Conservation (phyloP, 1,140 invertebrate genomes). For the Contarinia nasturtii region DNA sequence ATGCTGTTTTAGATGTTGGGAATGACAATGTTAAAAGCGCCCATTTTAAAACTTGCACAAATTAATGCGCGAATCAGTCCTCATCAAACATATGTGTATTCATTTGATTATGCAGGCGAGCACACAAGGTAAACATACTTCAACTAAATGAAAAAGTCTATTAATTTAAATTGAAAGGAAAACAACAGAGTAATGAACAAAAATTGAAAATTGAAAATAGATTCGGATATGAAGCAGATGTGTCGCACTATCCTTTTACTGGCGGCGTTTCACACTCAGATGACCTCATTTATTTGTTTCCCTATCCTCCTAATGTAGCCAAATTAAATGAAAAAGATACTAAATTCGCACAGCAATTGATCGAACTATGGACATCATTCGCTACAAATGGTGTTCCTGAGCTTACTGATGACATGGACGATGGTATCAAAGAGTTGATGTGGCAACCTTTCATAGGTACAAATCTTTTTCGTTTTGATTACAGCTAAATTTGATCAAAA, state of each 20-base stretch:
- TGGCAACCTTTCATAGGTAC: background rate
- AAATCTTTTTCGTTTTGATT: background rate
- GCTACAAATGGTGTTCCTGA: constrained; percentile 18
- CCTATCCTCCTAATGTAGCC: constrained; percentile 17
- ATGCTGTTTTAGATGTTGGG: background rate
- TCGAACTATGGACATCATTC: constrained; percentile 22
- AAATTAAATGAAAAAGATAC: constrained; percentile 16
- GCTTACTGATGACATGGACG: constrained; percentile 16
- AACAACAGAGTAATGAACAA: background rate
- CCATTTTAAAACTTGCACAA: background rate
- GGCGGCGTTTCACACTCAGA: constrained; percentile 20
- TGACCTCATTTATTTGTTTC: constrained; percentile 20
- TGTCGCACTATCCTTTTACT: constrained; percentile 20
- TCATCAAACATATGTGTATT: constrained; percentile 18
- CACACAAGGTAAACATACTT: constrained; percentile 10
- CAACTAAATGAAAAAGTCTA: background rate
- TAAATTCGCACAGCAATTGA: constrained; percentile 18
- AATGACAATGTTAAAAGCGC: background rate
- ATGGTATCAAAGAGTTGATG: background rate
- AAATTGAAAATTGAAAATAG: constrained; percentile 1
- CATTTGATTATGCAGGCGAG: constrained; percentile 21
- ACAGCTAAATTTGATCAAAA: background rate
- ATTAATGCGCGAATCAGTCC: constrained; percentile 9
- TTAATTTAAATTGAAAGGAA: background rate
- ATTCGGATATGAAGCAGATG: constrained; percentile 17